These are phyloP conservation scores for Lasioglossum leucozonium DNA, from an alignment of 2,888 invertebrate species.

Conservation along the genomic window DNA sequence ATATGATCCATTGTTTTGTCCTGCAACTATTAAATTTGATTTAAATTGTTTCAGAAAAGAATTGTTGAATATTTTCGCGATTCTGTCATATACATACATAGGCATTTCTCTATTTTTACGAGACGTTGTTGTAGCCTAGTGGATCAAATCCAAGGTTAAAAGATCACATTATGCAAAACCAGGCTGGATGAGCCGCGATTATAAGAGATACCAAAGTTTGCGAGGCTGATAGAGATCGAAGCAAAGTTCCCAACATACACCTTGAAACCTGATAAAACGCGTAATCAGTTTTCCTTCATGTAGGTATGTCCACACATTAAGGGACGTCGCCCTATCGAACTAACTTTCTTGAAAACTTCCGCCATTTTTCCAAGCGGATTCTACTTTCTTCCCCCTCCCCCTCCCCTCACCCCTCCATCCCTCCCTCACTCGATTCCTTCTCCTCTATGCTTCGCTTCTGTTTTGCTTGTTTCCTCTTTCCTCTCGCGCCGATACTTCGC, in stretches of 20 bases:
- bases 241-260: slow-evolving; percentile 57
- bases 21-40: neutral
- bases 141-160: slow-evolving; percentile 58
- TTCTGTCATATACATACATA: neutral
- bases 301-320: slow-evolving; percentile 53
- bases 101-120: neutral
- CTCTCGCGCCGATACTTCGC: neutral
- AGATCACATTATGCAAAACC: slow-evolving; percentile 78
- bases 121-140: neutral
- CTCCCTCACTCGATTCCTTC: slow-evolving; percentile 26
- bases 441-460: slow-evolving; percentile 26
- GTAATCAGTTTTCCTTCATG: slow-evolving; percentile 63
- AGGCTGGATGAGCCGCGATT: slow-evolving; percentile 72
- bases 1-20: neutral
- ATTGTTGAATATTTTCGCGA: neutral
- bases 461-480: neutral
- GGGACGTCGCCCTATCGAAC: slow-evolving; percentile 37
- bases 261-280: slow-evolving; percentile 59
- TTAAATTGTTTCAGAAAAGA: neutral
- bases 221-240: slow-evolving; percentile 65
- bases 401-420: no score
- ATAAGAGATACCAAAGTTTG: slow-evolving; percentile 63
- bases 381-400: slow-evolving; percentile 3
- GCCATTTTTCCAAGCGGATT: slow-evolving; percentile 48
- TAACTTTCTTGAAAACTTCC: slow-evolving; percentile 60